Evolutionary conservation across 2,797 vertebrate genomes (phyloP).

Genomic region (Phataginus tetradactyla): DNA sequence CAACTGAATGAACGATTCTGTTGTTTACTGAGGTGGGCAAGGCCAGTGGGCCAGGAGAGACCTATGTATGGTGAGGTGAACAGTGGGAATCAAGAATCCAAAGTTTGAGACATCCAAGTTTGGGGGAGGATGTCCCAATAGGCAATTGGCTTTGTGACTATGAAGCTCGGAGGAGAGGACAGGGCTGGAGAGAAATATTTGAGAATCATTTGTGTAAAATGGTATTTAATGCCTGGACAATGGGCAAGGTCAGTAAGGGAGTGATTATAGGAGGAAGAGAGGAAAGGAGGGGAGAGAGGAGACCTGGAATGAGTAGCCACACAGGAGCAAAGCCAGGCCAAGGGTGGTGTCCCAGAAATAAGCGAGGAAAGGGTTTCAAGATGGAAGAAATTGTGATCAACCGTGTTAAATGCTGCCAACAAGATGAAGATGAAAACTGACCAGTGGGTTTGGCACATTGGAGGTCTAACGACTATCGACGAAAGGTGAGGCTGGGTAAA

Average conservation of each 20-base stretch:
- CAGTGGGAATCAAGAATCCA: background rate
- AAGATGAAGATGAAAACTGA: background rate
- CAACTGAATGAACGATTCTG: background rate
- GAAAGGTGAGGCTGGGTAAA: background rate
- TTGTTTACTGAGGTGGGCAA: background rate
- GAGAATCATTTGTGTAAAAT: background rate
- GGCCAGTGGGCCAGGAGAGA: no score
- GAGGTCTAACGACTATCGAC: background rate
- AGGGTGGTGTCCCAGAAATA: background rate
- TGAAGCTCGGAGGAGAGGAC: background rate
- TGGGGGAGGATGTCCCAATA: accelerated
- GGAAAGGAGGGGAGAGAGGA: background rate
- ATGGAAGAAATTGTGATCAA: background rate
- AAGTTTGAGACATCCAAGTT: background rate
- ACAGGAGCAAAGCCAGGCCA: background rate
- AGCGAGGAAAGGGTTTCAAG: background rate
- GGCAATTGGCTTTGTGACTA: background rate
- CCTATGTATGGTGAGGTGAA: background rate
- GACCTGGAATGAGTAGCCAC: background rate
- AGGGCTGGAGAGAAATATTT: background rate
- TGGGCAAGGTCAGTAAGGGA: background rate
- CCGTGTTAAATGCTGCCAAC: background rate
- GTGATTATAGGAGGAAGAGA: no score
- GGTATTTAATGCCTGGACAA: background rate
- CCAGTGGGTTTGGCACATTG: background rate